A percentile compares a stretch with the other conserved stretches of the same genome.
phyloP scores from a whole-genome alignment of 92 coral and sea anemone species.

The Porites evermanni region DNA sequence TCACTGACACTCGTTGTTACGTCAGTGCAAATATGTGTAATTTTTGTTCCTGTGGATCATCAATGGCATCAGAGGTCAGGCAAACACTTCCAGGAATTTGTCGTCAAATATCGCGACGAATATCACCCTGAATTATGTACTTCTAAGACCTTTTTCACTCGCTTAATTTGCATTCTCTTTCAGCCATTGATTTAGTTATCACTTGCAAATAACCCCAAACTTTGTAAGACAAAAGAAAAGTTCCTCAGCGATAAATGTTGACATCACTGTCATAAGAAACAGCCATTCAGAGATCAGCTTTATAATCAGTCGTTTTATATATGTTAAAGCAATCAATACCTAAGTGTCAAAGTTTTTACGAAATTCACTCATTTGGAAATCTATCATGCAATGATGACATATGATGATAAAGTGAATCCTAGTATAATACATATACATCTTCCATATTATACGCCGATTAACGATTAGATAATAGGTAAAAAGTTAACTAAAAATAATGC shows the following conservation, averaged over 20 bases:
- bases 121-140: background rate
- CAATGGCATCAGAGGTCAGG: slow-evolving; percentile 14
- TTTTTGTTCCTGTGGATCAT: slow-evolving; percentile 1
- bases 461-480: too few species aligned
- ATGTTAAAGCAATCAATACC: slow-evolving; percentile 1
- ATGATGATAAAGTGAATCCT: background rate
- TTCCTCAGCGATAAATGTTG: slow-evolving; percentile 6
- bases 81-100: background rate
- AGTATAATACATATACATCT: too few species aligned
- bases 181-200: background rate
- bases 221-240: slow-evolving; percentile 29
- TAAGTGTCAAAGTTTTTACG: slow-evolving; percentile 3
- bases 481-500: too few species aligned
- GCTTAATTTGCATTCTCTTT: background rate
- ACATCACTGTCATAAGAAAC: slow-evolving; percentile 1
- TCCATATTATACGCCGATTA: too few species aligned
- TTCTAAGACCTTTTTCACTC: background rate
- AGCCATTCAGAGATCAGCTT: slow-evolving; percentile 14
- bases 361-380: background rate
- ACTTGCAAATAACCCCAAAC: slow-evolving; percentile 1
- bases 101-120: background rate
- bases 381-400: background rate
- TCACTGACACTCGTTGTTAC: background rate
- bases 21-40: slow-evolving; percentile 31
- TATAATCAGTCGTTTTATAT: background rate